Evolutionary conservation across 2,113 vertebrate species (phyloP).

Genomic region (Myotis yumanensis): DNA sequence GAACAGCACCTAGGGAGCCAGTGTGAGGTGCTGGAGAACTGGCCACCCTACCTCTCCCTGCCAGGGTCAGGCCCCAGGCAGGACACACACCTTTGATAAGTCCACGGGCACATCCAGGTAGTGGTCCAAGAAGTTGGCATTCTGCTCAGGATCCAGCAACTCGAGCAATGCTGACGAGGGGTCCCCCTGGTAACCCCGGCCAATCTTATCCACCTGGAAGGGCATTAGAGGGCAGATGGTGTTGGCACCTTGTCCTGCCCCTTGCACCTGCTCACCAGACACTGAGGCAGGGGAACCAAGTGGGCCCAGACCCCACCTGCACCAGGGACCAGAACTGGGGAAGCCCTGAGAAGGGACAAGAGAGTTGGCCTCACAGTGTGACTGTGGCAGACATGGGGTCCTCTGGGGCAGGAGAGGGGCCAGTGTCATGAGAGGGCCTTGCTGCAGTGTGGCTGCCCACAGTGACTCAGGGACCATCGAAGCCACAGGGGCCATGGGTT

Average conservation of each 20-base stretch:
- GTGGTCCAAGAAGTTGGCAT: slow-evolving; percentile 97
- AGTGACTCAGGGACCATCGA: accelerated
- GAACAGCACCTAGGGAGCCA: slow-evolving; percentile 89
- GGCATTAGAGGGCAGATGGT: accelerated
- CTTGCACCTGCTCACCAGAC: background rate
- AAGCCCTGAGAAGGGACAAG: background rate
- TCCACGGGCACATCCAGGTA: slow-evolving; percentile 98
- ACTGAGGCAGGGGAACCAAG: too few relatives aligned
- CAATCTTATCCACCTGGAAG: slow-evolving; percentile 96
- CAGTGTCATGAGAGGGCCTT: background rate
- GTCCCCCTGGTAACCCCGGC: slow-evolving; percentile 97
- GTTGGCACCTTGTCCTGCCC: background rate
- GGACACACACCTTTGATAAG: slow-evolving; percentile 90
- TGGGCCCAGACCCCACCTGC: too few relatives aligned
- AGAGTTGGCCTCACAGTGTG: background rate
- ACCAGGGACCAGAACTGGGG: background rate
- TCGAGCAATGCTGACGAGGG: slow-evolving; percentile 96
- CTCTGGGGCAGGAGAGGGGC: background rate
- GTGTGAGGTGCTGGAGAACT: background rate
- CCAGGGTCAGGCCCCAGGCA: accelerated
- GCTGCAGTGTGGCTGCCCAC: background rate
- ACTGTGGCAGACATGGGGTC: too few relatives aligned
- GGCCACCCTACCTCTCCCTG: accelerated
- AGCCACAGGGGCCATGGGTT: accelerated
- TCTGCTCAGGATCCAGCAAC: slow-evolving; percentile 97